A percentile compares a stretch with the other conserved stretches of the same genome.
Conservation (phyloP, 2,113 vertebrate species). For the Lampris incognitus region DNA sequence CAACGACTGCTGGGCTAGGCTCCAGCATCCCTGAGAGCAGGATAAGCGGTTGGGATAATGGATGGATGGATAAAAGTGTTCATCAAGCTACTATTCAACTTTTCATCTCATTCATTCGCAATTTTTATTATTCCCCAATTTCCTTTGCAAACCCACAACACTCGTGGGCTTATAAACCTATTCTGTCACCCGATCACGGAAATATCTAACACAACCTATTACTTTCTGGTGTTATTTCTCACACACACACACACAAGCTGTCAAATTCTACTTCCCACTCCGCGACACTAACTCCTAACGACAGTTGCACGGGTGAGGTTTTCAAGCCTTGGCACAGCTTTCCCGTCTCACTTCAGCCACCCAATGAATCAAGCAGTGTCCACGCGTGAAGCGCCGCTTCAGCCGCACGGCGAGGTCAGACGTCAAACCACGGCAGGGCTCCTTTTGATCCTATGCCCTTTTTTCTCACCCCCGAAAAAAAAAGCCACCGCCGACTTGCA, state of each 20-base stretch:
- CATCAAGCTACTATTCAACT: not conserved
- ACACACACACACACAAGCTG: slow-evolving; percentile 1
- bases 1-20: no score
- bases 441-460: slow-evolving; percentile 1
- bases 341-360: not conserved
- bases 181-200: slow-evolving; percentile 15
- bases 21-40: no score
- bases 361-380: slow-evolving; percentile 10
- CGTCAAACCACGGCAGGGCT: not conserved
- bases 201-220: no score
- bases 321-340: slow-evolving; percentile 25
- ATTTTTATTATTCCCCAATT: no score
- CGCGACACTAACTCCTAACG: slow-evolving; percentile 41
- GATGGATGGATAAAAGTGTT: no score
- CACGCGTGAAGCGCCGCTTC: not conserved
- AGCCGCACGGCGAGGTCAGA: slow-evolving; percentile 8
- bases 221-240: not conserved
- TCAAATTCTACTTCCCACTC: slow-evolving; percentile 23
- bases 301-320: slow-evolving; percentile 22
- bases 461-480: not conserved
- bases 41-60: no score
- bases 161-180: not conserved
- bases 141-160: slow-evolving; percentile 6
- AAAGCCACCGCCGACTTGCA: slow-evolving; percentile 24
- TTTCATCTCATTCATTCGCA: not conserved